Conservation (phyloP, 2,888 invertebrate genomes). For the Neuroscelio doddi region DNA sequence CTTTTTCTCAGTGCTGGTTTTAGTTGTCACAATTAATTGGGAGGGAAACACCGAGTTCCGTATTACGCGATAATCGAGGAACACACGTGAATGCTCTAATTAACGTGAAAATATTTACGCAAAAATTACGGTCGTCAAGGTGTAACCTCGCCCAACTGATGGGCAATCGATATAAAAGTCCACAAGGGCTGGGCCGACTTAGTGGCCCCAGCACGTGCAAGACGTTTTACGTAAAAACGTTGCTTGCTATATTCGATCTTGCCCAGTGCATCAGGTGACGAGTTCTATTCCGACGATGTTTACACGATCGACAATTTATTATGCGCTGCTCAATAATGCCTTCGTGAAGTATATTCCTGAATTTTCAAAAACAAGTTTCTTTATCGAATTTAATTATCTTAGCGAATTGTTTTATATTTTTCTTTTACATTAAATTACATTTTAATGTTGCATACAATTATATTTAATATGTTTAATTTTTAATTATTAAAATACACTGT, state of each 20-base stretch:
- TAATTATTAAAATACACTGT: too few relatives aligned
- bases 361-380: too few relatives aligned
- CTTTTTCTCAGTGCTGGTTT: too few relatives aligned
- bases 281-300: constrained; percentile 34
- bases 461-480: too few relatives aligned
- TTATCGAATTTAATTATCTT: too few relatives aligned
- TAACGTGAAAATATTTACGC: constrained; percentile 67
- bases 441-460: too few relatives aligned
- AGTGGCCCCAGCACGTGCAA: constrained; percentile 53
- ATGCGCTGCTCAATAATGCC: constrained; percentile 27
- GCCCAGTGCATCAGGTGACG: constrained; percentile 26
- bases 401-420: too few relatives aligned
- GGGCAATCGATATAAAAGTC: constrained; percentile 71
- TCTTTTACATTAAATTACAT: too few relatives aligned
- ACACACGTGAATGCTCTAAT: constrained; percentile 56
- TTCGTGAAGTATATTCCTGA: too few relatives aligned
- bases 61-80: constrained; percentile 34
- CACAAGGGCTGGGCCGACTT: constrained; percentile 70
- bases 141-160: constrained; percentile 66
- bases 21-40: too few relatives aligned
- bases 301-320: constrained; percentile 38
- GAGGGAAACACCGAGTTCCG: constrained; percentile 5
- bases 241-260: constrained; percentile 21
- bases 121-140: constrained; percentile 61
- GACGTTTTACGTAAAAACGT: constrained; percentile 15